Base-by-base conservation (phyloP, 2,888 invertebrate species). In the Ditula angustiorana region DNA sequence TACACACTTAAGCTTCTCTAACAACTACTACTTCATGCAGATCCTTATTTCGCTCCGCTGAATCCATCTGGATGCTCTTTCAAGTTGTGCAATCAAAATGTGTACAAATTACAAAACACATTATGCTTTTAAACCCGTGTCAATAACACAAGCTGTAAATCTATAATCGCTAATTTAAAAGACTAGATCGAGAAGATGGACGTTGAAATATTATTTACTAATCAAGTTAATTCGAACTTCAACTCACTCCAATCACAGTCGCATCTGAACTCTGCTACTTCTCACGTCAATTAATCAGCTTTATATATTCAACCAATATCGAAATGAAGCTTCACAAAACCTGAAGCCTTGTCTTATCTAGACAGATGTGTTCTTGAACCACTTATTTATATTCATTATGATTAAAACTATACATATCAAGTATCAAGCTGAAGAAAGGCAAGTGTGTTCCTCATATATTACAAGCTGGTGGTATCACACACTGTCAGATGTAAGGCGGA, bases 61-160 rank as follows among this genome's bases (percentile, higher is more conserved):
- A 44, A 52, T 58, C 41, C 16, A 58, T 44, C 33, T 50, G 28
- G 50, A 50, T 58, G 41, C 68, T 77, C 70, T 69, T 72, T 73
- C 68, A 75, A 79, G 87, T 88, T 87, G 87, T 88, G 89, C 87
- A 87, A 84, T 86, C 84, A 86, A 73, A 85, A 86, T 80, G 80
- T 86, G 83, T 88, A 86, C 84, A 88, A 78, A 79, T 77, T 82
- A 85, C 83, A 87, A 87, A 82, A 76, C 74, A 77, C 74, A 80
- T 76, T 79, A 76, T 79, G 77, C 76, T 16, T 55, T 63, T 37
- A 50, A 76, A 78, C 73, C 79, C 77, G 75, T 74, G 70, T 69
- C 73, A 77, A 75, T 78, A 71, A 74, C 71, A 74, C 71, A 77
- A 78, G 70, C 73, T 75, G 76, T 69, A 72, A 70, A 76, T 80